Base-by-base conservation (phyloP, 2,113 vertebrate genomes). In the Ovibos moschatus region DNA sequence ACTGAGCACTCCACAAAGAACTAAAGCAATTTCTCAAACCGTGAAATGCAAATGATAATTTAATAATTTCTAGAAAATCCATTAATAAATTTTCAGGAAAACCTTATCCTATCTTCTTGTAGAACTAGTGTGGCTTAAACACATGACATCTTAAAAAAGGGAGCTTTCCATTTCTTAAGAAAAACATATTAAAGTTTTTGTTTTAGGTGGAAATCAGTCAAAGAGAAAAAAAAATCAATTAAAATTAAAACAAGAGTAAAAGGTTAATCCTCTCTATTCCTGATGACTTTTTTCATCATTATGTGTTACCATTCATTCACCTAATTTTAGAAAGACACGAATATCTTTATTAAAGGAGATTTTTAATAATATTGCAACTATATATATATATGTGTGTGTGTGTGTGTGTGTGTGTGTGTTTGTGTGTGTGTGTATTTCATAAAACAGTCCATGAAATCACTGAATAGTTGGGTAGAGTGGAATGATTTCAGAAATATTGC, bases 1-100 rank as follows among this genome's bases (percentile, higher is more conserved):
- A 98, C 79, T 97, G 95, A 98, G n/a, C n/a, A 96, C 88, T 98
- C 90, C 78, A 96, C 91, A 97, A 96, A 98, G 97, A 99, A 97
- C 79, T 98, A 97, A 98, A 98, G 94, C 30, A 97, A 86, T 98
- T 97, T 98, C 96, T 98, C 64, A 97, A 96, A 97, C 91, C 28
- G 94, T 76, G 81, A 97, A 98, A 97, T 97, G 82, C 40, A 98
- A 98, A 97, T 97, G 45, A 97, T 98, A 97, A 97, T 98, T 98
- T 89, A 97, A 81, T 97, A 92, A 97, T 96, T 97, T 90, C 7
- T 91, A 93, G 53, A 97, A 97, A 95, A 94, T 85, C 17, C 51
- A 96, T 96, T 95, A 53, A 23, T 58, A 30, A 82, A 50, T 17
- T 93, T 97, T 94, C n/a, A 98, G 62, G 33, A 96, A 98, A 96